These are phyloP conservation scores for Acronicta alni DNA, from an alignment of 2,888 invertebrate genomes.

Conservation along the genomic window DNA sequence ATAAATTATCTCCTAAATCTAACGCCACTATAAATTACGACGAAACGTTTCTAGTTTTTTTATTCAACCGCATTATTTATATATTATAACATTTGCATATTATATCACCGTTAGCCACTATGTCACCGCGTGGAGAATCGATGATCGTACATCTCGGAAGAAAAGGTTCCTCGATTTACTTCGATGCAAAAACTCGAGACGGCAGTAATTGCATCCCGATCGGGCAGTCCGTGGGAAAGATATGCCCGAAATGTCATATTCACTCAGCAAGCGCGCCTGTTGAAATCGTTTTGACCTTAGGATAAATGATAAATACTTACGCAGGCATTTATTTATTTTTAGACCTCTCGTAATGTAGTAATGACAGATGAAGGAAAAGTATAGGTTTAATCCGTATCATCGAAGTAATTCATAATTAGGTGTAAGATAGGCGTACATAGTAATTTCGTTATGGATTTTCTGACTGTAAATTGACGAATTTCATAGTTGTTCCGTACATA, in stretches of 20 bases:
- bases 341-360: constrained; percentile 9
- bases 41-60: constrained; percentile 49
- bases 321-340: constrained; percentile 43
- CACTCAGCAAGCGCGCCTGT: constrained; percentile 61
- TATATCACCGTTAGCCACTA: constrained; percentile 62
- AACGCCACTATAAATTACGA: constrained; percentile 47
- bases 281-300: constrained; percentile 56
- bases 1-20: constrained; percentile 49
- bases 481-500: no score
- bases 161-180: constrained; percentile 66
- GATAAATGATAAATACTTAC: constrained; percentile 52
- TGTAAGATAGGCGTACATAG: constrained; percentile 2
- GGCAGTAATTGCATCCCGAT: constrained; percentile 76
- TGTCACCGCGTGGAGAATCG: constrained; percentile 70
- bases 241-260: constrained; percentile 85
- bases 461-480: constrained; percentile 2
- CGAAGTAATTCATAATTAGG: constrained; percentile 13
- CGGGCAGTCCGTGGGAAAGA: constrained; percentile 81
- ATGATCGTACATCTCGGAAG: constrained; percentile 63
- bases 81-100: constrained; percentile 63
- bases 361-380: constrained; percentile 21
- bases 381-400: constrained; percentile 15
- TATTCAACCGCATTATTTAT: constrained; percentile 53
- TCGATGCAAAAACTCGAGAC: constrained; percentile 76
- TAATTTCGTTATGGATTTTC: constrained; percentile 19